Base-by-base conservation (phyloP, 2,113 vertebrate species). In the Nestor notabilis region DNA sequence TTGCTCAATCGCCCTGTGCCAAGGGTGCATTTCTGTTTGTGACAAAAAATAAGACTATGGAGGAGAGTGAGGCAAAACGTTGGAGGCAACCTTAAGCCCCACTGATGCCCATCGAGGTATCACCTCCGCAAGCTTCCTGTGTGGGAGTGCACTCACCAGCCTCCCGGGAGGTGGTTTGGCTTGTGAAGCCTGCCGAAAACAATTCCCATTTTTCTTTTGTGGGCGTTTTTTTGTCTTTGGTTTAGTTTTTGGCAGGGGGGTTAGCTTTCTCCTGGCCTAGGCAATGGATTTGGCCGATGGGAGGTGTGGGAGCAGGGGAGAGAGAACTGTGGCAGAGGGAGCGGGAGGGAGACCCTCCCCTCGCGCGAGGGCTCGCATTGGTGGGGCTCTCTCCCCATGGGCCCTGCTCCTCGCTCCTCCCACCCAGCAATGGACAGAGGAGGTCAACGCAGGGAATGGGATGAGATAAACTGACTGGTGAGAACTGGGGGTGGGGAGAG, bases 291-390 rank as follows among this genome's bases (percentile, higher is more conserved):
- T 79, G 37, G 41, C 65, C 0, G 0, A 43, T 2, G 4, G 46
- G 37, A 78, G 50, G n/a, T 37, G 24, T 74, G 31, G 78, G 41
- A 89, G 44, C 24, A 89, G 64, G 50, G 78, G 39, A 90, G 56
- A 96, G 65, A 35, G 65, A n/a, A 93, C 47, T 71, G 70, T 88
- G 83, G 50, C 52, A 85, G 78, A 88, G 79, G 70, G 13, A 85
- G 28, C 1, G 4, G 60, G 83, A 85, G 39, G 75, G 35, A 86
- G 43, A 85, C 27, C 65, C 81, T 85, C 89, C 93, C 65, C 70
- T 66, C 0, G 0, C 1, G 0, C 37, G 29, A 53, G 44, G 20
- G 19, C 43, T 88, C 5, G 3, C 65, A 93, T 92, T 95, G 83
- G 86, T 68, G 66, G 39, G 52, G 7, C 21, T 50, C 21, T 15